Conservation (phyloP, 2,888 invertebrate genomes). For the Pomacea canaliculata region DNA sequence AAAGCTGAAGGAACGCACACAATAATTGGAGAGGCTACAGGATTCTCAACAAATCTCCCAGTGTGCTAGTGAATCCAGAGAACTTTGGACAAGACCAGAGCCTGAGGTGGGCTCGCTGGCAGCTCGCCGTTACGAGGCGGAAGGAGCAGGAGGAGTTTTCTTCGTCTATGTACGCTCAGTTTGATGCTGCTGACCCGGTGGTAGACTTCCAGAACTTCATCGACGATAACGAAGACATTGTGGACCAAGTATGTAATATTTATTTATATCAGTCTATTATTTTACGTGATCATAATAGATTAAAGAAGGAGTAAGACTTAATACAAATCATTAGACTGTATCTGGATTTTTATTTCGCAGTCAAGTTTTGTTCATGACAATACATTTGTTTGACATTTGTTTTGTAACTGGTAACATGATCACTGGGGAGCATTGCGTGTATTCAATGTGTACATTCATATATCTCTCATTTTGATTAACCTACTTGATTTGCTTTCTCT, state of each 20-base stretch:
- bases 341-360: too few relatives aligned
- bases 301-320: too few relatives aligned
- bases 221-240: conserved; percentile 56
- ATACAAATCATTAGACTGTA: too few relatives aligned
- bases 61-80: conserved; percentile 50
- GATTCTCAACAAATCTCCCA: conserved; percentile 47
- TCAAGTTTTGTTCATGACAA: too few relatives aligned
- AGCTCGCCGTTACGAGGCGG: conserved; percentile 55
- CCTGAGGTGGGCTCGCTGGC: conserved; percentile 57
- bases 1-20: conserved; percentile 25
- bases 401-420: too few relatives aligned
- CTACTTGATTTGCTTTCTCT: too few relatives aligned
- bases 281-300: too few relatives aligned
- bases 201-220: conserved; percentile 56
- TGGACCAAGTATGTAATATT: conserved; percentile 50
- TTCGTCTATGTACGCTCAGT: conserved; percentile 57
- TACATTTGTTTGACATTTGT: too few relatives aligned
- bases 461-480: too few relatives aligned
- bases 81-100: conserved; percentile 50
- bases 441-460: too few relatives aligned
- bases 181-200: conserved; percentile 58
- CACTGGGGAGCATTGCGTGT: too few relatives aligned
- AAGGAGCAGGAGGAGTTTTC: conserved; percentile 57
- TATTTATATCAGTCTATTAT: neutral
- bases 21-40: conserved; percentile 51